Evolutionary conservation across 2,888 invertebrate genomes (phyloP).

Genomic region (Panopea generosa): DNA sequence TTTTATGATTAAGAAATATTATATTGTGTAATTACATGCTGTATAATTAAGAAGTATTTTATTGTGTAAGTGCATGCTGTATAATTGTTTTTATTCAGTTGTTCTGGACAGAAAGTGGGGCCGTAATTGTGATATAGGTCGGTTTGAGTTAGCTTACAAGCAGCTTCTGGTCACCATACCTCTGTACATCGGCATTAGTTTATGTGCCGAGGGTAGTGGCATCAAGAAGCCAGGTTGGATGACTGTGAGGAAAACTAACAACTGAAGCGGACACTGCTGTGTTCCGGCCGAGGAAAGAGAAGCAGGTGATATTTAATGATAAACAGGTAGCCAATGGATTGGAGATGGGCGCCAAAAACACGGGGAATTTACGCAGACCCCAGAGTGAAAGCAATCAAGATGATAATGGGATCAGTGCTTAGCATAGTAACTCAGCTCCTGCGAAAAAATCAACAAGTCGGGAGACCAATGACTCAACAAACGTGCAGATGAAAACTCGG

Average conservation of each 20-base stretch:
- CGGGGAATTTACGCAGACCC: slow-evolving; percentile 59
- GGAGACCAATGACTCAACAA: slow-evolving; percentile 44
- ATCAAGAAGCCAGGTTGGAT: slow-evolving; percentile 72
- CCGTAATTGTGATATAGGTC: slow-evolving; percentile 83
- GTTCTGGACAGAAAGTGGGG: slow-evolving; percentile 82
- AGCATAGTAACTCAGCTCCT: slow-evolving; percentile 63
- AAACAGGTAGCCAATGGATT: slow-evolving; percentile 45
- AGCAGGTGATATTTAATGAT: slow-evolving; percentile 64
- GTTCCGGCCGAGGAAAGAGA: slow-evolving; percentile 61
- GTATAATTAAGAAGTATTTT: no score
- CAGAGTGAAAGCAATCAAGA: slow-evolving; percentile 63
- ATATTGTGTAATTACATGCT: no score
- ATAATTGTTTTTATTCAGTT: no score
- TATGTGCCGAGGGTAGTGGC: slow-evolving; percentile 80
- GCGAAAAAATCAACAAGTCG: slow-evolving; percentile 60
- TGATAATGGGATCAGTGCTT: slow-evolving; percentile 32
- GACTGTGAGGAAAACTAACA: slow-evolving; percentile 37
- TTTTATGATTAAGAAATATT: no score
- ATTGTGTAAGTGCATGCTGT: no score
- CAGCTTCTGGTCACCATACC: slow-evolving; percentile 83
- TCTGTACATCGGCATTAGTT: slow-evolving; percentile 84
- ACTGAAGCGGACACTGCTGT: slow-evolving; percentile 19
- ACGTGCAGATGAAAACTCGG: slow-evolving; percentile 27
- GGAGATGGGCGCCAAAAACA: slow-evolving; percentile 33
- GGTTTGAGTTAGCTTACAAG: slow-evolving; percentile 84